phyloP scores from a whole-genome alignment of 2,888 invertebrate species.

The Agrenia bidenticulata region DNA sequence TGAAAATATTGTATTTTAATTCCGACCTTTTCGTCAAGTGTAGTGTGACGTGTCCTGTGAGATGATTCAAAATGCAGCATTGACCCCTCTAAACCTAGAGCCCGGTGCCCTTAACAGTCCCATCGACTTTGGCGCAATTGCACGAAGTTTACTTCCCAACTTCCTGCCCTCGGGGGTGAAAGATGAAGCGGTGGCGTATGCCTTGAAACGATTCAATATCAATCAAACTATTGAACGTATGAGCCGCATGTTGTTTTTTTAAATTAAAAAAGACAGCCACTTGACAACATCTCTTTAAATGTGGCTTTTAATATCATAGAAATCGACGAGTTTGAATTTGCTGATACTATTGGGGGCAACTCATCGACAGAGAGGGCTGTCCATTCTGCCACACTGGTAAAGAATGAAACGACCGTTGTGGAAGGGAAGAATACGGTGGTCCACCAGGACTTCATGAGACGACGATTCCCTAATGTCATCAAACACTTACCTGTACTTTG shows the following conservation, averaged over 20 bases:
- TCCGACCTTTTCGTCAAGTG: too few species aligned
- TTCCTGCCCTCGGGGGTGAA: not conserved
- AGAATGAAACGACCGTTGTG: not conserved
- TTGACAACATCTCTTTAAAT: too few species aligned
- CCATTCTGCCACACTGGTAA: constrained; percentile 3
- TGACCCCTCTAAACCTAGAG: too few species aligned
- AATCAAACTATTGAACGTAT: constrained; percentile 25
- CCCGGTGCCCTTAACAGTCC: too few species aligned
- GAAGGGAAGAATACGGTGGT: too few species aligned
- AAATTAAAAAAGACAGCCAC: too few species aligned
- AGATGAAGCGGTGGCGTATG: constrained; percentile 18
- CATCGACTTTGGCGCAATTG: not conserved
- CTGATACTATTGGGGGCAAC: constrained; percentile 14
- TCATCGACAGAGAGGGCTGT: constrained; percentile 7
- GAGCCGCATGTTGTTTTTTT: too few species aligned
- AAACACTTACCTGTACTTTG: constrained; percentile 24
- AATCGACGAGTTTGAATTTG: constrained; percentile 24
- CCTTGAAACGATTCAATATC: not conserved
- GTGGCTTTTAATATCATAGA: too few species aligned
- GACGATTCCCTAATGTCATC: constrained; percentile 18
- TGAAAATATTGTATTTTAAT: too few species aligned
- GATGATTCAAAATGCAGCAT: constrained; percentile 5
- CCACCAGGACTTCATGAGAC: constrained; percentile 23
- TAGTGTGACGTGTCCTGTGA: constrained; percentile 10
- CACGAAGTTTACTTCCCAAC: not conserved